Base-by-base conservation (phyloP, 2,888 invertebrate genomes). In the Branchellion lobata region DNA sequence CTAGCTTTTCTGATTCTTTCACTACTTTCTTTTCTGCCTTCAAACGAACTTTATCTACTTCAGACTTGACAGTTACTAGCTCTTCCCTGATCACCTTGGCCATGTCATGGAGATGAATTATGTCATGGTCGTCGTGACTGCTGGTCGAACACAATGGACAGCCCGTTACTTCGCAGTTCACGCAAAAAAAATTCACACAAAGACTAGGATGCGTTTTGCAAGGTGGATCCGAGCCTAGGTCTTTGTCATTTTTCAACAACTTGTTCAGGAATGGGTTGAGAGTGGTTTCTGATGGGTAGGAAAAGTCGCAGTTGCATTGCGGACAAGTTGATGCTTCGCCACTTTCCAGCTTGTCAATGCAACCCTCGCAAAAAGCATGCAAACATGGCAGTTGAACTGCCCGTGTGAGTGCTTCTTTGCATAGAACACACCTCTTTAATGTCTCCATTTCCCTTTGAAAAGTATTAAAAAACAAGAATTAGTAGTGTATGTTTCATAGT, bases 111-210 rank as follows among this genome's bases (percentile, higher is more conserved):
- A 77, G 53, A 29, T 77, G 61, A 24, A 77, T 65, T 2, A 53
- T 51, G 27, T 53, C 57, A 33, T 77, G 77, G 21, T 36, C 31
- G 36, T 77, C 77, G 27, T 77, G 77, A 27, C 14, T 29, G 21
- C 77, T 53, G 11, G 65, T 77, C 11, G 77, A 77, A 53, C 77
- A 77, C 31, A 77, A 34, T 14, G 77, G 77, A 36, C 77, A 77
- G 29, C 77, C 77, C 11, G 65, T 34, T 11, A 61, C 65, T 77
- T 77, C 77, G 31, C 77, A 77, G 14, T 61, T 57, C 33, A 65
- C 77, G 21, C 77, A 77, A 27, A 77, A 77, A 33, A 77, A 77
- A 24, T 77, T 77, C 1, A 77, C 57, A 33, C 36, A 24, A 34
- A 53, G 57, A 65, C 40, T 77, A 0, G 77, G 77, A 65, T 77